Evolutionary conservation across 2,888 invertebrate species (phyloP), one percentile per base, ranked within the genome.

Genomic region (Napeogenes sylphis): DNA sequence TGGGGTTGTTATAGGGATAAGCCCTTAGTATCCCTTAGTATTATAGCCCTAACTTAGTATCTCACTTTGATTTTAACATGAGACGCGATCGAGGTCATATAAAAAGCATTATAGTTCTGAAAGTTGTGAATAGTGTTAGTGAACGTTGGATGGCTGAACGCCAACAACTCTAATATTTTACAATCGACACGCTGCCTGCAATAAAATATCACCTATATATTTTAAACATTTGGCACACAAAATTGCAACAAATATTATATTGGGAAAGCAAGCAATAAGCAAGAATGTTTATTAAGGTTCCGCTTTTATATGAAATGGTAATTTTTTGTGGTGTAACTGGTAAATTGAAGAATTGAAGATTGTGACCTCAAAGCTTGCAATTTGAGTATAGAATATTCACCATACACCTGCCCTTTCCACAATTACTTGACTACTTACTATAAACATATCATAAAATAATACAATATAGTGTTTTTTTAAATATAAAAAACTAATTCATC

Each of bases 161-260:
- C 85, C 85, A 85, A 85, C 78, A 78, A 80, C 76, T 75, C 81
- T 56, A 79, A 82, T 84, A 84, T 85, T 83, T 85, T 81, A 84
- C 77, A 79, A 80, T 79, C 81, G 79, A 82, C 77, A 80, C 74
- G 80, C 78, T 78, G 78, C 81, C 82, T 80, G 80, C 80, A 83
- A 82, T 83, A 82, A 82, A 81, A 74, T 73, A 73, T 75, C 45
- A 35, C 6, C 61, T 63, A 65, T 61, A 63, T 64, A 63, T 61
- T 68, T 38, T 35, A 56, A 57, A 38, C 14, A 47, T 13, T 66
- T 63, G 59, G 59, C 63, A 58, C 56, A 32, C 35, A 59, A 60
- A 61, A 58, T 32, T 59, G 45, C 45, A 51, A 58, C 55, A 12
- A 60, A 55, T 60, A 14, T 14, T 14, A 12, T 35, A 21, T 56